phyloP scores from a whole-genome alignment of 2,888 invertebrate species.

The Hipparchia sbordonii region DNA sequence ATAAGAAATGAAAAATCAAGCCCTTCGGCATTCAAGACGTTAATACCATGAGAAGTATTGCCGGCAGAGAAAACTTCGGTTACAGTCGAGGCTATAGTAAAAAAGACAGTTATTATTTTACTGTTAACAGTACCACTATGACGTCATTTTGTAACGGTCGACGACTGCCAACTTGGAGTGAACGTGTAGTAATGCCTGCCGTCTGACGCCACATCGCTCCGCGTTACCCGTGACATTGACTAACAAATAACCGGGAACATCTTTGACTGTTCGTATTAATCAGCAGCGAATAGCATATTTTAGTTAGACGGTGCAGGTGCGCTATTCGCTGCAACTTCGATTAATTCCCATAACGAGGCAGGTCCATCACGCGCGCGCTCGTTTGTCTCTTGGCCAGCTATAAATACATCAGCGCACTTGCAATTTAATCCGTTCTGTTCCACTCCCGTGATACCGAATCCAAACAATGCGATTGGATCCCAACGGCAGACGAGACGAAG shows the following conservation, averaged over 20 bases:
- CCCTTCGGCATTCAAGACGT: too few species aligned
- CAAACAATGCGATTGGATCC: slow-evolving; percentile 37
- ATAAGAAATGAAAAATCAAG: too few species aligned
- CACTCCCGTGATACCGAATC: slow-evolving; percentile 59
- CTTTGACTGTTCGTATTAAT: slow-evolving; percentile 43
- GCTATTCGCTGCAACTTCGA: slow-evolving; percentile 75
- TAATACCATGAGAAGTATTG: too few species aligned
- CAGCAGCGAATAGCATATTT: slow-evolving; percentile 63
- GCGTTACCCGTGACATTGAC: not conserved
- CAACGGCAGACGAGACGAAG: slow-evolving; percentile 25
- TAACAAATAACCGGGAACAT: slow-evolving; percentile 29
- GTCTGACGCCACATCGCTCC: slow-evolving; percentile 3
- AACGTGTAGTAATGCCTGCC: not conserved
- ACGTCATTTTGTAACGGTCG: too few species aligned
- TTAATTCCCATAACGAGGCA: slow-evolving; percentile 82
- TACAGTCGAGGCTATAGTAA: too few species aligned
- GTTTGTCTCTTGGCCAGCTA: slow-evolving; percentile 80
- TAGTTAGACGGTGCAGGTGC: slow-evolving; percentile 75
- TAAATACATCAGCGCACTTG: slow-evolving; percentile 82
- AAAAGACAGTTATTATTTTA: too few species aligned
- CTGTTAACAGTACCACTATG: too few species aligned
- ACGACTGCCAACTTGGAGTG: too few species aligned
- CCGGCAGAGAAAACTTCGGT: too few species aligned
- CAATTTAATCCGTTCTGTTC: slow-evolving; percentile 80
- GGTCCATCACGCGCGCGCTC: slow-evolving; percentile 80